Conservation (phyloP, 37 sponge, comb jelly and placozoan species). For the Chondrosia reniformis region DNA sequence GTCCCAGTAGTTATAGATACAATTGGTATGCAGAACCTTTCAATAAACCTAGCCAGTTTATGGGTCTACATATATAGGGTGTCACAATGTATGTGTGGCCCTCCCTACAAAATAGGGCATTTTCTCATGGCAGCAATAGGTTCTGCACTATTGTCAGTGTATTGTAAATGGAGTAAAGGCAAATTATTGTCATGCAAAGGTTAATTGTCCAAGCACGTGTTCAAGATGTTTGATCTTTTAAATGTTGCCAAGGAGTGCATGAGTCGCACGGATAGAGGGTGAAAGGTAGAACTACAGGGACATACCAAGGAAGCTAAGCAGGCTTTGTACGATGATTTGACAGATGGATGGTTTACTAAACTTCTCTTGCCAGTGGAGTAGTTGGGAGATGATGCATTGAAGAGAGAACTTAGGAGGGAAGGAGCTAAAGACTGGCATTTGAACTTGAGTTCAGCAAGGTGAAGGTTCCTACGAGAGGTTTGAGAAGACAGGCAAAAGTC, state of each 20-base stretch:
- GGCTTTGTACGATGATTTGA: neutral
- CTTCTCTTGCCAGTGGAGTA: neutral
- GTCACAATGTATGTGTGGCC: no score
- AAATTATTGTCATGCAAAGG: no score
- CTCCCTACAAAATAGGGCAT: no score
- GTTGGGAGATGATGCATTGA: neutral
- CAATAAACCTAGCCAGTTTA: no score
- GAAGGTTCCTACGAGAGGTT: neutral
- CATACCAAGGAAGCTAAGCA: neutral
- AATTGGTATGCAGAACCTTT: no score
- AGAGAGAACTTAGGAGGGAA: neutral
- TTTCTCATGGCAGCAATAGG: no score
- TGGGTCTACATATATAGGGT: no score
- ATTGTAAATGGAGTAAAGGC: no score
- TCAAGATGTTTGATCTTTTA: no score
- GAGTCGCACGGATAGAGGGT: neutral
- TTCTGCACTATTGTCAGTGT: no score
- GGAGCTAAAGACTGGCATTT: neutral
- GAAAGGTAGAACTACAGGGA: neutral
- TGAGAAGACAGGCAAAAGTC: neutral
- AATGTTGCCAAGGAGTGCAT: neutral
- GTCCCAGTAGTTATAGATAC: no score
- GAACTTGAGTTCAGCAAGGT: neutral
- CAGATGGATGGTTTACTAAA: neutral
- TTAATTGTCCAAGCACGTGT: no score